phyloP scores from a whole-genome alignment of 2,888 invertebrate genomes.

The Pristionchus maxplancki region DNA sequence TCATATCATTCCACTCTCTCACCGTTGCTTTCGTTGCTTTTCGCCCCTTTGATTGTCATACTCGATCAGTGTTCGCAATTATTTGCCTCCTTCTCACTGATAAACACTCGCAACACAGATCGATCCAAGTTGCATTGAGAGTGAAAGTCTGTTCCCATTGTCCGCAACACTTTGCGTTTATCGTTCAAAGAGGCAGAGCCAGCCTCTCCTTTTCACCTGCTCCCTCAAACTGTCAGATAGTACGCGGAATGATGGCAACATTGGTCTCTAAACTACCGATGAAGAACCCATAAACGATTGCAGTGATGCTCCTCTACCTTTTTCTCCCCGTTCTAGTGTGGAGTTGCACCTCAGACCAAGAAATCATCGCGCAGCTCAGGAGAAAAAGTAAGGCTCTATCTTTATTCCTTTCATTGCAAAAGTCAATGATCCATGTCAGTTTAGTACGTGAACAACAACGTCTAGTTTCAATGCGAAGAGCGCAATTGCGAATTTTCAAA shows the following conservation, averaged over 20 bases:
- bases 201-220: not conserved
- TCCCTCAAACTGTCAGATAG: not conserved
- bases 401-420: no score
- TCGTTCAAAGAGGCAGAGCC: not conserved
- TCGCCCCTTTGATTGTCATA: not conserved
- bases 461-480: no score
- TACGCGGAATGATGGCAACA: not conserved
- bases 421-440: no score
- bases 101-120: conserved; percentile 23
- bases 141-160: not conserved
- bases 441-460: no score
- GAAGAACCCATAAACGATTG: not conserved
- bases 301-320: conserved; percentile 28
- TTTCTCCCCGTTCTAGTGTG: conserved; percentile 1
- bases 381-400: not conserved
- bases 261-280: not conserved
- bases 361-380: not conserved
- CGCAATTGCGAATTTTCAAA: no score
- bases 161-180: not conserved
- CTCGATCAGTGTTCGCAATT: not conserved
- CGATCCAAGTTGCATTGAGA: conserved; percentile 28
- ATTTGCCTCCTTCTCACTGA: conserved; percentile 17
- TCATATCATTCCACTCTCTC: conserved; percentile 29
- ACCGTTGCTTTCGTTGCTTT: conserved; percentile 27
- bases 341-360: conserved; percentile 28